Conservation (phyloP, 2,888 invertebrate genomes). For the Brenthis daphne region DNA sequence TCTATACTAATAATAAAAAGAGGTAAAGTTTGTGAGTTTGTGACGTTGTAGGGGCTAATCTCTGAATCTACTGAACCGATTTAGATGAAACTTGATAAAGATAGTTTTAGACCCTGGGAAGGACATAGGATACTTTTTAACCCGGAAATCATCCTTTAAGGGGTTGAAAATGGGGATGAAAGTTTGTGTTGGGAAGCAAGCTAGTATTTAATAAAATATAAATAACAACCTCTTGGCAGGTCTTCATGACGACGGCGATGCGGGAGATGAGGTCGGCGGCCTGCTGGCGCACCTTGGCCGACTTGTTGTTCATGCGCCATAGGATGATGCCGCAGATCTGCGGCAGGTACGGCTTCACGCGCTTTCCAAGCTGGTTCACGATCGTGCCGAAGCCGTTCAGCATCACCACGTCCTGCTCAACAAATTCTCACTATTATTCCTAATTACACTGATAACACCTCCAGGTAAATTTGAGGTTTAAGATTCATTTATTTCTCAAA, state of each 20-base stretch:
- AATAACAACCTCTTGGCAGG: slow-evolving; percentile 91
- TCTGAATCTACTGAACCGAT: no score
- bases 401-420: slow-evolving; percentile 96
- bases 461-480: no score
- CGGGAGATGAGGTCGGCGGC: slow-evolving; percentile 99
- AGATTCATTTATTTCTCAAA: no score
- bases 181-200: no score
- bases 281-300: slow-evolving; percentile 99
- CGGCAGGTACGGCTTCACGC: slow-evolving; percentile 98
- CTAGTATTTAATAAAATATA: neutral
- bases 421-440: neutral
- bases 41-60: no score
- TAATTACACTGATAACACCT: neutral
- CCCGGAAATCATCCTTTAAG: no score
- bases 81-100: no score
- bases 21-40: no score
- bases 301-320: slow-evolving; percentile 99
- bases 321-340: slow-evolving; percentile 99
- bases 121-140: no score
- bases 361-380: slow-evolving; percentile 97
- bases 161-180: no score
- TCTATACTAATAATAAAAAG: no score
- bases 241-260: slow-evolving; percentile 99
- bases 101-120: no score
- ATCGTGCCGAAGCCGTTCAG: slow-evolving; percentile 99